These are phyloP conservation scores for Peromyscus californicus DNA, from an alignment of 2,113 vertebrate genomes.

Conservation along the genomic window DNA sequence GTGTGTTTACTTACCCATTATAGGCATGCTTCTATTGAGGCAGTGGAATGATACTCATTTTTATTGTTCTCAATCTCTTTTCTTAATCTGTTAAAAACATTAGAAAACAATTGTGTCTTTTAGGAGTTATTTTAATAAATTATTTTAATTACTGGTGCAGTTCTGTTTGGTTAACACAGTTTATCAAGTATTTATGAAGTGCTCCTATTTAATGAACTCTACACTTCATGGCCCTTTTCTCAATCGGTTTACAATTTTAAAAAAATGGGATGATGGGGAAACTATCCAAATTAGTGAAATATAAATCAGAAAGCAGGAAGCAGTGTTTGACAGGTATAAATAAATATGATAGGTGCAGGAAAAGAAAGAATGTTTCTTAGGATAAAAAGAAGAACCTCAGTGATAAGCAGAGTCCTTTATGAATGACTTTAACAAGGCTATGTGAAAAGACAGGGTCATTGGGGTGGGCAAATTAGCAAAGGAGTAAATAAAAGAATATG, in stretches of 20 bases:
- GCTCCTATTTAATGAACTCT: background rate
- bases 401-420: background rate
- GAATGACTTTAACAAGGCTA: background rate
- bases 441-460: background rate
- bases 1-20: background rate
- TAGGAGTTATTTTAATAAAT: slow-evolving; percentile 47
- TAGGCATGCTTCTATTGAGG: background rate
- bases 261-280: background rate
- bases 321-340: background rate
- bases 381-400: background rate
- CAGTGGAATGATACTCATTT: background rate
- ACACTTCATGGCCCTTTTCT: background rate
- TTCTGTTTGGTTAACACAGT: background rate
- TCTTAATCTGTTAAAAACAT: background rate
- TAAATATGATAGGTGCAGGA: background rate
- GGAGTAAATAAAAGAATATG: background rate
- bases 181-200: background rate
- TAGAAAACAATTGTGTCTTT: background rate
- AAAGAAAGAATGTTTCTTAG: background rate
- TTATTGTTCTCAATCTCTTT: slow-evolving; percentile 12
- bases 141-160: background rate
- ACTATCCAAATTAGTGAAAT: background rate
- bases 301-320: background rate
- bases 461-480: background rate
- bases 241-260: background rate